Percentiles rank a stretch among this genome's conserved stretches.
phyloP scores from a whole-genome alignment of 2,113 vertebrate genomes.

The Vombatus ursinus region DNA sequence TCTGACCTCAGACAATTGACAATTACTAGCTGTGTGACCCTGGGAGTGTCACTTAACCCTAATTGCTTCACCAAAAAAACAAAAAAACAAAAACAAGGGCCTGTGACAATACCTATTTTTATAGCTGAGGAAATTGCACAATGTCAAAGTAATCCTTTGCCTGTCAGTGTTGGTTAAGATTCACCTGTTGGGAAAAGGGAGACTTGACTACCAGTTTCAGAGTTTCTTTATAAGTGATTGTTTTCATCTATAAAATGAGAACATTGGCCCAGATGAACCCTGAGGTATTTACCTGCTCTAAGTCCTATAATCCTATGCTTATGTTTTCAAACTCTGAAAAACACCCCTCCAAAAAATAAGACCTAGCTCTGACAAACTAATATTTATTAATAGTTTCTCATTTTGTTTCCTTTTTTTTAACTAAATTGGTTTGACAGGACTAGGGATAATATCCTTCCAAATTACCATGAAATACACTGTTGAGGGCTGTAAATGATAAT shows the following conservation, averaged over 20 bases:
- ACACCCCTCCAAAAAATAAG: not conserved
- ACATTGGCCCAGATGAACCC: not conserved
- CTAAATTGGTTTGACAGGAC: not conserved
- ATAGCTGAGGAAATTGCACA: not conserved
- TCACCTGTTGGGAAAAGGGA: not conserved
- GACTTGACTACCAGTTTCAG: not conserved
- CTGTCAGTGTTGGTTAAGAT: not conserved
- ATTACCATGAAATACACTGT: not conserved
- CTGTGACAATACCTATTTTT: not conserved
- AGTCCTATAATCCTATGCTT: not conserved
- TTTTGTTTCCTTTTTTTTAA: not conserved
- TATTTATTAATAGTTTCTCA: not conserved
- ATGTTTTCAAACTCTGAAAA: constrained; percentile 9
- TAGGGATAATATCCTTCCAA: not conserved
- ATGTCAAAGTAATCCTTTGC: constrained; percentile 22
- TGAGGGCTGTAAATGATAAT: not conserved
- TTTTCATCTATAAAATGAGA: not conserved
- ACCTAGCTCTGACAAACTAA: not conserved
- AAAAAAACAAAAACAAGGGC: not conserved
- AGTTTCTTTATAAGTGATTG: constrained; percentile 6
- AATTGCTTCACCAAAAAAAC: too few species aligned
- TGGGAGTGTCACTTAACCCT: too few species aligned
- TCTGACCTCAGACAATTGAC: too few species aligned
- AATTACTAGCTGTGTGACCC: too few species aligned
- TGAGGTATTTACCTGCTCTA: not conserved